These are phyloP conservation scores for Neosilurus hyrtlii DNA, from an alignment of 2,797 vertebrate species.

Conservation along the genomic window DNA sequence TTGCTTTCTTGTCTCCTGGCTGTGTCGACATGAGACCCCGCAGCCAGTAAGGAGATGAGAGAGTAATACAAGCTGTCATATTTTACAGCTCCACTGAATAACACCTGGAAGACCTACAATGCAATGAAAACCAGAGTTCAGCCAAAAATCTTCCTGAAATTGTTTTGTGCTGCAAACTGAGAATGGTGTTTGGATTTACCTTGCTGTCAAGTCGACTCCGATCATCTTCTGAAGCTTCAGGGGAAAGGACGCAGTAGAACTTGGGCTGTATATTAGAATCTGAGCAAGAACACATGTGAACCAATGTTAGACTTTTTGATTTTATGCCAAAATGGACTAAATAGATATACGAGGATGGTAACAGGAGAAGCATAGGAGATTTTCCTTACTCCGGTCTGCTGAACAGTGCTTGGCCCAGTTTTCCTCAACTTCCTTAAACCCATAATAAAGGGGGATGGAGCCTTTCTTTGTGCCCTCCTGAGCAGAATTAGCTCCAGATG, in stretches of 20 bases:
- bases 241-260: slow-evolving; percentile 94
- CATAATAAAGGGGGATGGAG: slow-evolving; percentile 84
- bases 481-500: slow-evolving; percentile 76
- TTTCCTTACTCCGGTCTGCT: slow-evolving; percentile 76
- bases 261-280: slow-evolving; percentile 86
- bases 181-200: slow-evolving; percentile 67
- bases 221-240: slow-evolving; percentile 92
- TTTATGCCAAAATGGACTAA: not conserved
- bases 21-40: slow-evolving; percentile 91
- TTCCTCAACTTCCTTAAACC: slow-evolving; percentile 98
- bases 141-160: not conserved
- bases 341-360: not conserved
- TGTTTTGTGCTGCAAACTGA: not conserved
- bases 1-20: slow-evolving; percentile 90
- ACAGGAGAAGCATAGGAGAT: slow-evolving; percentile 9
- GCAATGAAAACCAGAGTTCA: slow-evolving; percentile 4
- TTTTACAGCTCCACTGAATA: slow-evolving; percentile 83
- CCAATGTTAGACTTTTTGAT: not conserved
- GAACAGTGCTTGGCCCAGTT: slow-evolving; percentile 97
- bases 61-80: slow-evolving; percentile 88
- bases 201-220: slow-evolving; percentile 85
- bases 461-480: slow-evolving; percentile 80
- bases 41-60: slow-evolving; percentile 84
- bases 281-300: slow-evolving; percentile 55
- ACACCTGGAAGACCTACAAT: slow-evolving; percentile 86